Evolutionary conservation across 2,113 vertebrate species (phyloP), one percentile per base, ranked within the genome.

Genomic region (Nettapus auritus): DNA sequence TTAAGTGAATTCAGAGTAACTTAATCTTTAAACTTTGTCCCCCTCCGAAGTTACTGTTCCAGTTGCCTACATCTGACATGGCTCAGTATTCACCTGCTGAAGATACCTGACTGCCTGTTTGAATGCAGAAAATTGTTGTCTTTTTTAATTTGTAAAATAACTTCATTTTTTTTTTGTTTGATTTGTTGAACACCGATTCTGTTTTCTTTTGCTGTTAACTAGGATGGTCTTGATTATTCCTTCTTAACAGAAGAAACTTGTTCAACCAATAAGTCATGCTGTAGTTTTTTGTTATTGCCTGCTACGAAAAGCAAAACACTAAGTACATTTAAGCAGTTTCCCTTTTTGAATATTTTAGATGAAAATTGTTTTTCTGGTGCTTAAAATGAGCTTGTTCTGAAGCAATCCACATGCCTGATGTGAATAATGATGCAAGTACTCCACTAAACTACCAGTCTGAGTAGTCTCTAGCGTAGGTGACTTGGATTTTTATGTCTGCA

Each of bases 401-500:
- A 92, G 40, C 18, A 73, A 53, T 17, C 42, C n/a, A 13, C 9
- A 3, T 52, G 55, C 46, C 59, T 28, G 36, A 62, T 77, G 50
- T 29, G 38, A 86, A 59, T 74, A 56, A 44, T 0, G 28, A 66
- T 86, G 33, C 46, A 29, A 46, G 29, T 28, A n/a, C 20, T 46
- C 50, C 18, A 12, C 88, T 74, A 38, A 75, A 56, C 31, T 52
- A 38, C 46, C 6, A 29, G 21, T 77, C 11, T 46, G 52, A 81
- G 80, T 33, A 19, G 13, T 59, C 28, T 50, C 8, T 52, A 9
- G 21, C 38, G 40, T 78, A 55, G 55, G 52, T 73, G 31, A 48
- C 90, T 92, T 74, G 53, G 31, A 34, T 92, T 83, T 94, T 90
- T 60, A 64, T 48, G 80, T 62, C 73, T 76, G 81, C 60, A 44